Evolutionary conservation across 1,140 invertebrate species (phyloP), one percentile per base, ranked within the genome.

Genomic region (Drosophila ambigua): DNA sequence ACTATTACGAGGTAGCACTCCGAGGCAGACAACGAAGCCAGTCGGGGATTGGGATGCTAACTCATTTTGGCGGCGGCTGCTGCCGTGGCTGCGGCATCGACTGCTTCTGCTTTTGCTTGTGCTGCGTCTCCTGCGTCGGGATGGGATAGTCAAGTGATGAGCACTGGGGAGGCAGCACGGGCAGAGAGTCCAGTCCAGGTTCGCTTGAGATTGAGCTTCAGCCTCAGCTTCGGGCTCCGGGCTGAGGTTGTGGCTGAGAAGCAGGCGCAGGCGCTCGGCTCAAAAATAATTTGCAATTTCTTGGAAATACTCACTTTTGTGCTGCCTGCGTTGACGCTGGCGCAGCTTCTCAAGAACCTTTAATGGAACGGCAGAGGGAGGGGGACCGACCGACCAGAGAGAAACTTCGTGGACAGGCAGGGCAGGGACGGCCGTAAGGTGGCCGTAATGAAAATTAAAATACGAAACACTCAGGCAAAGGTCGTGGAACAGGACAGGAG

Each of bases 231-330:
- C 53, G 59, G 62, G 57, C 58, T 53, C 16, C 39, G 43, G 55
- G 41, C 16, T 7, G 28, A 49, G 73, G 51, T n/a, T 46, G 51
- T 15, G 50, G 39, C 52, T 41, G 26, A 60, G 44, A 61, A 59
- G 28, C 64, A 81, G 82, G 83, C 83, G 83, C 83, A 88, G 83
- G 83, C 83, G 83, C 83, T 88, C 79, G 64, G 72, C 84, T 88
- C 83, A 88, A 89, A 88, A 88, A 88, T 88, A 88, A 88, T 88
- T 88, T 88, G 79, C 83, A 88, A 88, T 88, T 88, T 88, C 83
- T 88, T 87, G 85, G 83, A 88, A 88, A 88, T 88, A 87, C 83
- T 88, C 82, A 87, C 62, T 72, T 81, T 87, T 77, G 77, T 48
- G 77, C 67, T 85, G 80, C 80, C 77, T 58, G 76, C 73, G 81